Conservation (phyloP, 2,888 invertebrate genomes). For the Lycocerus yunnanus region DNA sequence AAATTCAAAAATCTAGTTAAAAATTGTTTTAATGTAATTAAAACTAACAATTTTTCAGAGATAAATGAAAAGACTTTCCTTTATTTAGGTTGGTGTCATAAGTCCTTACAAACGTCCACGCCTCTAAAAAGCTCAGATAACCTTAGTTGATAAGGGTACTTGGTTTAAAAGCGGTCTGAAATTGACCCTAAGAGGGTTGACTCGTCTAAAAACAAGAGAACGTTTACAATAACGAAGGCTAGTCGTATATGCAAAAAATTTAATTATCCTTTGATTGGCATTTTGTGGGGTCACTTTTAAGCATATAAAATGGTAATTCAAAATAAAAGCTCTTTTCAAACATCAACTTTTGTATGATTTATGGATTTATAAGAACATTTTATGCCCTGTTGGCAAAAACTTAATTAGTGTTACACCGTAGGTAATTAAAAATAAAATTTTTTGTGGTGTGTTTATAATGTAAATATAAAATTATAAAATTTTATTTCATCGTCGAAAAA, state of each 20-base stretch:
- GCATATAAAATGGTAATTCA: conserved; percentile 35
- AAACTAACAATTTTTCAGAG: conserved; percentile 8
- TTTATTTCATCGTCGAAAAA: not conserved
- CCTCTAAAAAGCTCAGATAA: conserved; percentile 31
- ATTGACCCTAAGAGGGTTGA: conserved; percentile 41
- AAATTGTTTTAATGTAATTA: not conserved
- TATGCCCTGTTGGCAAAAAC: not conserved
- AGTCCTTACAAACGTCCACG: conserved; percentile 26
- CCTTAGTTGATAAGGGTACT: conserved; percentile 36
- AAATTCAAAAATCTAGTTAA: not conserved
- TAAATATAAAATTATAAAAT: not conserved
- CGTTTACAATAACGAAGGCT: conserved; percentile 32
- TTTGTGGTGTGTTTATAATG: not conserved
- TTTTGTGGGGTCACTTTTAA: conserved; percentile 34
- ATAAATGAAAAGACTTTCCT: conserved; percentile 9
- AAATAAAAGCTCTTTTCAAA: conserved; percentile 30
- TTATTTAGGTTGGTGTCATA: conserved; percentile 24
- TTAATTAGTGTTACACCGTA: not conserved
- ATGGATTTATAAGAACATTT: conserved; percentile 27
- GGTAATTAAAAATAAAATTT: not conserved
- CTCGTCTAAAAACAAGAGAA: conserved; percentile 39
- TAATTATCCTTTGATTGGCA: conserved; percentile 40
- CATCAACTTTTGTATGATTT: conserved; percentile 30
- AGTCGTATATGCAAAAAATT: conserved; percentile 36
- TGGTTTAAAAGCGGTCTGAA: conserved; percentile 39